Percentiles rank a stretch among this genome's conserved stretches.
Evolutionary conservation across 2,113 vertebrate genomes (phyloP).

Genomic region (Hyla sarda): DNA sequence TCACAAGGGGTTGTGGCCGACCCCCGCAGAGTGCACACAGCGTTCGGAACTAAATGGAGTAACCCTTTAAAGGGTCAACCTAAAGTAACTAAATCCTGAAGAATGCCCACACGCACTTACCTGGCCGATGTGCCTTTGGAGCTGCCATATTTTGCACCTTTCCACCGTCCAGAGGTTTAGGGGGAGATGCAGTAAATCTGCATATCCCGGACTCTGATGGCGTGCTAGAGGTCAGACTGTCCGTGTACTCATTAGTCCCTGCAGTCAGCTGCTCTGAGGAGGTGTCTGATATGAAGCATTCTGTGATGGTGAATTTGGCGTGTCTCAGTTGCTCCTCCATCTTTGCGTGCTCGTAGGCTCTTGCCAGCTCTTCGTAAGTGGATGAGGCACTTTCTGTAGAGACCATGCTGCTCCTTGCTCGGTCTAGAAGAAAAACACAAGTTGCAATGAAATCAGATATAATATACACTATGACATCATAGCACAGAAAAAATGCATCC

Average conservation of each 20-base stretch:
- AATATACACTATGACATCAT: too few relatives aligned
- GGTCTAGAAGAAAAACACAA: constrained; percentile 74
- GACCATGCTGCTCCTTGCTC: constrained; percentile 98
- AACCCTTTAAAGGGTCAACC: too few relatives aligned
- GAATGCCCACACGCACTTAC: constrained; percentile 72
- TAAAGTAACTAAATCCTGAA: not conserved
- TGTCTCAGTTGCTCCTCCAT: constrained; percentile 98
- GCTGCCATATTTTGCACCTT: constrained; percentile 96
- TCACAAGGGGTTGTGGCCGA: too few relatives aligned
- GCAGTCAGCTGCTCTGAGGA: constrained; percentile 98
- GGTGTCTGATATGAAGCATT: constrained; percentile 99
- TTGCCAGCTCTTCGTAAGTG: constrained; percentile 95
- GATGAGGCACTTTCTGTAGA: constrained; percentile 99
- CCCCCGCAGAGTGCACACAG: too few relatives aligned
- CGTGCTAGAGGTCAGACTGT: constrained; percentile 98
- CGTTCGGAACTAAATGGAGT: too few relatives aligned
- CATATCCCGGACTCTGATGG: constrained; percentile 98
- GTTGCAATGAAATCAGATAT: not conserved
- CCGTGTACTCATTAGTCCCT: constrained; percentile 98
- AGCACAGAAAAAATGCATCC: too few relatives aligned
- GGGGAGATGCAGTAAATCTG: constrained; percentile 96
- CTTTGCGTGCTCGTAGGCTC: constrained; percentile 97
- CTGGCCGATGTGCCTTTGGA: constrained; percentile 97
- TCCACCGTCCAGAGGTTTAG: constrained; percentile 97
- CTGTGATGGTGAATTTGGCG: constrained; percentile 99